Evolutionary conservation across 2,888 invertebrate genomes (phyloP).

Genomic region (Lordiphosa andalusiaca): DNA sequence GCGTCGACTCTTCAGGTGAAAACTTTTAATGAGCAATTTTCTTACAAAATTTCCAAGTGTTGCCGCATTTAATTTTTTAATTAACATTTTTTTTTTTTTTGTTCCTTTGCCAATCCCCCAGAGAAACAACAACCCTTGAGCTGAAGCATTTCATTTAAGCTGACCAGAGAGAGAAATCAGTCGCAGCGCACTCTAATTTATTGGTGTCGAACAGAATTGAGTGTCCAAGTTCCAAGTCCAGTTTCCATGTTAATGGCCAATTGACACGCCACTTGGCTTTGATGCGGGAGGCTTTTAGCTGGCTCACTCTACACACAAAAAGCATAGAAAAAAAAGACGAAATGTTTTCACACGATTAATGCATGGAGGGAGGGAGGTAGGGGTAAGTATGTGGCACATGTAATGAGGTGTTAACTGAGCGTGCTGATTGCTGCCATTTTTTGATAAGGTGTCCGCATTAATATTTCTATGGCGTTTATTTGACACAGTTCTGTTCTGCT

Average conservation of each 20-base stretch:
- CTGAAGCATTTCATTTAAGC: constrained; percentile 33
- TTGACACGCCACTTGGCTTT: constrained; percentile 74
- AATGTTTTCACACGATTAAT: constrained; percentile 40
- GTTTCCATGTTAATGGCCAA: constrained; percentile 68
- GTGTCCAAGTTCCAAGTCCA: constrained; percentile 9
- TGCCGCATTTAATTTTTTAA: constrained; percentile 73
- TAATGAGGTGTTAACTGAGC: constrained; percentile 71
- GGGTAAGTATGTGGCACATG: constrained; percentile 22
- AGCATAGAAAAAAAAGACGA: constrained; percentile 15
- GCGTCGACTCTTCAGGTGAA: constrained; percentile 59
- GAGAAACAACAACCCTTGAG: constrained; percentile 7
- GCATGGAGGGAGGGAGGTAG: constrained; percentile 13
- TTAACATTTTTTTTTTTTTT: constrained; percentile 38
- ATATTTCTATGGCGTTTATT: constrained; percentile 61
- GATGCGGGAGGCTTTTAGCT: constrained; percentile 44
- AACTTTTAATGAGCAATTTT: constrained; percentile 76
- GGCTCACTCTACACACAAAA: constrained; percentile 17
- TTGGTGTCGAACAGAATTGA: constrained; percentile 33
- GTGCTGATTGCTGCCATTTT: constrained; percentile 74
- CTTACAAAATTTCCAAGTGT: constrained; percentile 69
- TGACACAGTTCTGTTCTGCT: constrained; percentile 34
- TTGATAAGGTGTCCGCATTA: constrained; percentile 70
- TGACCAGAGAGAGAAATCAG: constrained; percentile 17
- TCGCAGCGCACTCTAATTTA: constrained; percentile 46
- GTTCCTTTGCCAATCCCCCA: constrained; percentile 11